Evolutionary conservation across 1,140 invertebrate genomes (phyloP), one percentile per base, ranked within the genome.

Genomic region (Papilio aristodemus): DNA sequence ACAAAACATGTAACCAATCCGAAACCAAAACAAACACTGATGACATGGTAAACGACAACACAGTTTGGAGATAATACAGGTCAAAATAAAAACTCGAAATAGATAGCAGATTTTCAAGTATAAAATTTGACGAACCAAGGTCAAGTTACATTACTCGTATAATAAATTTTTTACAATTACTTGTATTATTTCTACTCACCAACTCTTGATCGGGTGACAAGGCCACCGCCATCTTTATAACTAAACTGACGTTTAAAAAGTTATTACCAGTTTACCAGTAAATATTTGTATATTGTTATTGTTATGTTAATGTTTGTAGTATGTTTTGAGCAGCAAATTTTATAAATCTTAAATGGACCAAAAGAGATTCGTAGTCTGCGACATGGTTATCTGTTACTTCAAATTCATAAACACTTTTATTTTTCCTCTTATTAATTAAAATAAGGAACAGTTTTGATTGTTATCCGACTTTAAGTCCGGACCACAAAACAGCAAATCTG

Each of bases 141-240:
- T 60, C 58, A 60, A 60, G 13, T 62, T 10, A 68, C 8, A 68
- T 57, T 41, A 46, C 11, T 64, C 36, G n/a, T 60, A 69, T 8
- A 60, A 39, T 38, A 32, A 32, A 64, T 62, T 54, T 68, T 41
- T 57, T 62, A 73, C 8, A 68, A 64, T 50, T 58, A 41, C 60
- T 70, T 59, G 37, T 46, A 71, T 62, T 70, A 58, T 72, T 73
- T 66, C 76, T 67, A 92, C 93, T 93, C 86, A 95, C 94, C 93
- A 94, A 93, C 84, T 95, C 94, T 85, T 95, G 94, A 85, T 95
- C 94, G 84, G 93, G 92, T 84, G 94, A 94, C 89, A 95, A 92
- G 79, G 92, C 92, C 89, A 94, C 93, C 91, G 94, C 94, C 94
- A 95, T 95, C 75, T 91, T 91, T 87, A 72, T 71, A 70, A 83